Evolutionary conservation across 2,113 vertebrate genomes (phyloP).

Genomic region (Ailurus styani): DNA sequence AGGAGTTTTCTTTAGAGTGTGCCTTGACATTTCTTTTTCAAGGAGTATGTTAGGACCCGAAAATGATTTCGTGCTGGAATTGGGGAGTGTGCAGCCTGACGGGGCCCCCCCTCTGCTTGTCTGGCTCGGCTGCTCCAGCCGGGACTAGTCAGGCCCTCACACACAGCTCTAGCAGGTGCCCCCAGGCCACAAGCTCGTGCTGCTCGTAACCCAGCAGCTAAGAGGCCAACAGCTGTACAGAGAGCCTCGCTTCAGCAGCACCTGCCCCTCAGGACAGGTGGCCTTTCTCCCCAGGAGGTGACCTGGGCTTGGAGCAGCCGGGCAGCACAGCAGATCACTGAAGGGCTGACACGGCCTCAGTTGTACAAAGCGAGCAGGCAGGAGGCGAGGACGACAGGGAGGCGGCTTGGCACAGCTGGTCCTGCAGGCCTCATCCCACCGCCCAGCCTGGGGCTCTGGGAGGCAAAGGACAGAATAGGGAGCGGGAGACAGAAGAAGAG

Average conservation of each 20-base stretch:
- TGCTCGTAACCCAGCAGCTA: too few relatives aligned
- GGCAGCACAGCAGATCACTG: not conserved
- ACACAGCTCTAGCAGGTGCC: not conserved
- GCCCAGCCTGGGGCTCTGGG: not conserved
- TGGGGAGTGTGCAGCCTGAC: too few relatives aligned
- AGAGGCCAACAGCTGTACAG: fast-evolving
- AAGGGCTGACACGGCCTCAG: not conserved
- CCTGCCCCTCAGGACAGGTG: not conserved
- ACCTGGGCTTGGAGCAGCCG: not conserved
- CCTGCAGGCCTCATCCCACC: not conserved
- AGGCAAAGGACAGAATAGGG: not conserved
- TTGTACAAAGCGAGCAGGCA: not conserved
- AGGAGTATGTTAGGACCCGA: not conserved
- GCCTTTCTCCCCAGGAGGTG: not conserved
- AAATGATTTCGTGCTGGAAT: not conserved
- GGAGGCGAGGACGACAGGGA: not conserved
- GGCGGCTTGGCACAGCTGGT: fast-evolving
- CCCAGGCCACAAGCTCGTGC: too few relatives aligned
- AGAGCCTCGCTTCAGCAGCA: not conserved
- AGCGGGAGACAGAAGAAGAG: not conserved
- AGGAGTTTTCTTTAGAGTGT: not conserved
- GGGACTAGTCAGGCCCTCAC: not conserved
- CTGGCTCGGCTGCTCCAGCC: not conserved
- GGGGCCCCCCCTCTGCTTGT: not conserved
- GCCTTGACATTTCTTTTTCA: not conserved